Evolutionary conservation across 2,113 vertebrate species (phyloP).

Genomic region (Addax nasomaculatus): DNA sequence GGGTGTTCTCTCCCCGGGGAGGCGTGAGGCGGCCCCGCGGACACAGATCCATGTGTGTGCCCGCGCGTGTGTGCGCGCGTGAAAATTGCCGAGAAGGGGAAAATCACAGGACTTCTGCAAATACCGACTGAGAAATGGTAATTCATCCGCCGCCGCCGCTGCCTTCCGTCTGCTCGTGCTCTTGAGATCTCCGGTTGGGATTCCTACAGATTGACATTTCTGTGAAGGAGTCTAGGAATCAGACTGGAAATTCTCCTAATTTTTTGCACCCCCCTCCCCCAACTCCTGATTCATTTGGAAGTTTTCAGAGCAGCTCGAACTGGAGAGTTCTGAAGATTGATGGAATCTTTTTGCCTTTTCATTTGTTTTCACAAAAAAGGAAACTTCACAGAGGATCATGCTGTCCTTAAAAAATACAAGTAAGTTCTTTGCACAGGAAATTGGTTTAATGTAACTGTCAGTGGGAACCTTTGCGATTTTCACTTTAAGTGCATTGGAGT

Average conservation of each 20-base stretch:
- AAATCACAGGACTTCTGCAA: slow-evolving; percentile 73
- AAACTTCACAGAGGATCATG: slow-evolving; percentile 81
- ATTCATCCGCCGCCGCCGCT: slow-evolving; percentile 73
- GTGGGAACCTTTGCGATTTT: slow-evolving; percentile 61
- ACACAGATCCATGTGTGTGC: slow-evolving; percentile 72
- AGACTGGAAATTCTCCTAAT: slow-evolving; percentile 49
- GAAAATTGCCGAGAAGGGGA: slow-evolving; percentile 74
- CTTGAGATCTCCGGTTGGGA: slow-evolving; percentile 66
- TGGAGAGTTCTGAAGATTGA: slow-evolving; percentile 71
- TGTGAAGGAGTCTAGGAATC: slow-evolving; percentile 71
- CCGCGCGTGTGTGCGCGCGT: slow-evolving; percentile 63
- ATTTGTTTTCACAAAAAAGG: slow-evolving; percentile 74
- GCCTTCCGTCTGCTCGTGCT: slow-evolving; percentile 64
- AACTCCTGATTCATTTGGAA: slow-evolving; percentile 72
- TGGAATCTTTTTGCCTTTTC: slow-evolving; percentile 68
- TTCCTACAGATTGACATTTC: slow-evolving; percentile 77
- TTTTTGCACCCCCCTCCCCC: background rate
- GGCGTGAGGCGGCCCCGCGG: slow-evolving; percentile 63
- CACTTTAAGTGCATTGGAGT: slow-evolving; percentile 69
- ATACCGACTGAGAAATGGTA: slow-evolving; percentile 67
- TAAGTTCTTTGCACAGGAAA: slow-evolving; percentile 83
- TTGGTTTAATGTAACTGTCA: slow-evolving; percentile 75
- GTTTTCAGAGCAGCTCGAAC: slow-evolving; percentile 71
- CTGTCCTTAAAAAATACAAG: slow-evolving; percentile 77
- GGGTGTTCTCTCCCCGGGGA: slow-evolving; percentile 20